phyloP scores from a whole-genome alignment of 2,113 vertebrate genomes.

The Pelodiscus sinensis region DNA sequence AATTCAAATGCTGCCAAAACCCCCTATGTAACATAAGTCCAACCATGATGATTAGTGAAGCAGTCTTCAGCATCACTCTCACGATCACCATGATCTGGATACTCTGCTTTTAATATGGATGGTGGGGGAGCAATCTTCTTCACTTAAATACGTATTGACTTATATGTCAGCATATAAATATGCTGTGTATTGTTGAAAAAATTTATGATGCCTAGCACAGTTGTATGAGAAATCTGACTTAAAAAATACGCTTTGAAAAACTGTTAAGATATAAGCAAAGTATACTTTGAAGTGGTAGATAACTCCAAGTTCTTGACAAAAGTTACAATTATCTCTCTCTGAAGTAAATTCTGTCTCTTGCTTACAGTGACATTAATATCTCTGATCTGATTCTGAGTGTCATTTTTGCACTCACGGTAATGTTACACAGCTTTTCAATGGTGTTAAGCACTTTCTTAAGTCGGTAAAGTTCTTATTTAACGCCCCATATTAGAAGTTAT shows the following conservation, averaged over 20 bases:
- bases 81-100: not conserved
- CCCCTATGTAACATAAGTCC: not conserved
- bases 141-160: no score
- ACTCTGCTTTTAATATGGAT: not conserved
- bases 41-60: not conserved
- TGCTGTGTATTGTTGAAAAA: not conserved
- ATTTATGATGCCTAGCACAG: not conserved
- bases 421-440: not conserved
- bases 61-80: not conserved
- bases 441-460: not conserved
- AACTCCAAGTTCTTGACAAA: no score
- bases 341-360: not conserved
- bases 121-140: not conserved
- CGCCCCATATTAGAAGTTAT: not conserved
- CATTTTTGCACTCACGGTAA: not conserved
- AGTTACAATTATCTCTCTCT: not conserved
- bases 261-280: not conserved
- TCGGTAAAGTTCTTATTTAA: no score
- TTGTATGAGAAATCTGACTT: not conserved
- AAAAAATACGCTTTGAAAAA: not conserved
- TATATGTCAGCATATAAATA: not conserved
- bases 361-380: not conserved
- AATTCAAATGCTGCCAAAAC: not conserved
- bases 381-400: not conserved
- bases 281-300: not conserved